Percentiles rank a stretch among this genome's conserved stretches.
These are phyloP conservation scores for Hipparchia semele DNA, from an alignment of 2,888 invertebrate genomes.

Conservation along the genomic window DNA sequence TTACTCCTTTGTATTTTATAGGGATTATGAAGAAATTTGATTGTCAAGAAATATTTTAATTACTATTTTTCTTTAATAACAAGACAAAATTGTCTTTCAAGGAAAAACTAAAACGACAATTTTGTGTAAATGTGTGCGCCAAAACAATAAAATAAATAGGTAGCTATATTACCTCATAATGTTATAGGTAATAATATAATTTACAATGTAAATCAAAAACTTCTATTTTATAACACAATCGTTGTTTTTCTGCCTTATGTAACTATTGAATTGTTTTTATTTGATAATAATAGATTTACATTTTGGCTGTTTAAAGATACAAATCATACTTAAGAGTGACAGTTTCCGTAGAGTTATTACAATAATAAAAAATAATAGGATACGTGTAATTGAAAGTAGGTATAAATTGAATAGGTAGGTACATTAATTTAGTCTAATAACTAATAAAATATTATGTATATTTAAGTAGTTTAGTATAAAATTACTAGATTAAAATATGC, in stretches of 20 bases:
- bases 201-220: slow-evolving; percentile 9
- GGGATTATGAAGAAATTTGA: too few relatives aligned
- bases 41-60: too few relatives aligned
- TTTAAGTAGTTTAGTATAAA: too few relatives aligned
- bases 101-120: neutral
- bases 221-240: slow-evolving; percentile 1
- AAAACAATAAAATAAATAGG: neutral
- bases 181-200: neutral
- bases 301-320: neutral
- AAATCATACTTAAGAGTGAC: neutral
- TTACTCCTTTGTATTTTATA: too few relatives aligned
- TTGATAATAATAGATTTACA: neutral
- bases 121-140: neutral
- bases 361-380: slow-evolving; percentile 1
- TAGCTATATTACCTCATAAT: neutral
- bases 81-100: neutral
- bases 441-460: too few relatives aligned
- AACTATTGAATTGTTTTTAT: slow-evolving; percentile 10
- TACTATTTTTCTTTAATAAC: neutral
- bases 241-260: neutral
- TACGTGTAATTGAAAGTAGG: neutral
- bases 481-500: too few relatives aligned
- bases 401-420: too few relatives aligned
- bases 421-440: too few relatives aligned
- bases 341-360: slow-evolving; percentile 1